phyloP scores from a whole-genome alignment of 2,888 invertebrate species.

The Willowsia nigromaculata region DNA sequence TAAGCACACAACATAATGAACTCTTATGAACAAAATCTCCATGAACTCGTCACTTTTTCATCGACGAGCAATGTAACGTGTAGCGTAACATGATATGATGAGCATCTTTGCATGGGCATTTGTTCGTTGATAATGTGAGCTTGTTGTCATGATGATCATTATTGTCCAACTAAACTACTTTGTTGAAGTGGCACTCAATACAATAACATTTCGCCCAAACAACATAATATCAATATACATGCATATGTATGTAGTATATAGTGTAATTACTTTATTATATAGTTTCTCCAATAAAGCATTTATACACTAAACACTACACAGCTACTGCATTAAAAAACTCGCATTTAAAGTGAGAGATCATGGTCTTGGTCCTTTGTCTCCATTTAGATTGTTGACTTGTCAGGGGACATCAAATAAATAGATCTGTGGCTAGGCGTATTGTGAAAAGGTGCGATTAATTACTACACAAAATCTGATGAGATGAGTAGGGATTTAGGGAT shows the following conservation, averaged over 20 bases:
- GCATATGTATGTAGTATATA: background rate
- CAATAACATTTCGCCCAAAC: background rate
- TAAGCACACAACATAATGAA: background rate
- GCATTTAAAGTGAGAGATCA: too few relatives aligned
- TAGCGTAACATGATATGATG: too few relatives aligned
- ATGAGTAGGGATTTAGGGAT: too few relatives aligned
- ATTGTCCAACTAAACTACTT: conserved; percentile 31
- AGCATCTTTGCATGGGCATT: background rate
- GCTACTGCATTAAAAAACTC: too few relatives aligned
- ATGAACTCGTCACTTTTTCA: background rate
- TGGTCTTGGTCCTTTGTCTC: too few relatives aligned
- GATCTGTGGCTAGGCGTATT: too few relatives aligned
- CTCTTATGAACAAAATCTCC: background rate
- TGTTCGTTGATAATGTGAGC: background rate
- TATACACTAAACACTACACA: too few relatives aligned
- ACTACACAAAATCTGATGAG: too few relatives aligned
- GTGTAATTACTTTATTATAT: background rate
- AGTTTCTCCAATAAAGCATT: too few relatives aligned
- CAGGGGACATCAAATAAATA: too few relatives aligned
- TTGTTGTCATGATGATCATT: background rate
- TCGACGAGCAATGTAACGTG: conserved; percentile 1
- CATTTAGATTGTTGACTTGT: too few relatives aligned
- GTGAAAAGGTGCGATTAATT: too few relatives aligned
- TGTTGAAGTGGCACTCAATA: background rate
- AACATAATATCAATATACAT: background rate